Percentiles rank a stretch among this genome's conserved stretches.
phyloP scores from a whole-genome alignment of 2,888 invertebrate genomes.

The Himalopsyche japonica region DNA sequence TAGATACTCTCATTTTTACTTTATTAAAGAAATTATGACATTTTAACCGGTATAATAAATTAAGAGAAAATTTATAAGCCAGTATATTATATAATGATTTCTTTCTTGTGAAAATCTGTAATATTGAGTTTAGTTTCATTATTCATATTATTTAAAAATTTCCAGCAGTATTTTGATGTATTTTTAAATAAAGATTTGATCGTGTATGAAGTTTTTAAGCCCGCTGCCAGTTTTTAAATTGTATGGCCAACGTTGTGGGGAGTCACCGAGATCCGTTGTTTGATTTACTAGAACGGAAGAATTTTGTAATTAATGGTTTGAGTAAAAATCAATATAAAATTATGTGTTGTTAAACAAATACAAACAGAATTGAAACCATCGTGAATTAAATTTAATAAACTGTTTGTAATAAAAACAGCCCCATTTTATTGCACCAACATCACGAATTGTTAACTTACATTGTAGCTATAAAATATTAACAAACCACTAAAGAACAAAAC shows the following conservation, averaged over 20 bases:
- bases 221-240: background rate
- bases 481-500: no score
- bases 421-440: background rate
- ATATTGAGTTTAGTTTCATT: no score
- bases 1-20: no score
- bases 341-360: background rate
- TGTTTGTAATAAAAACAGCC: background rate
- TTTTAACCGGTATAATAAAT: no score
- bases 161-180: no score
- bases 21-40: no score
- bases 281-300: conserved; percentile 25
- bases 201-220: no score
- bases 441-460: background rate
- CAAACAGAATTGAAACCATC: background rate
- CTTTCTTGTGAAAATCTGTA: no score
- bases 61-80: no score
- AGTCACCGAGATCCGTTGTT: conserved; percentile 13
- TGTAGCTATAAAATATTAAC: background rate
- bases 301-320: conserved; percentile 23
- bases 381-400: background rate
- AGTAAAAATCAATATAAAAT: conserved; percentile 25
- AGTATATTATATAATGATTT: no score
- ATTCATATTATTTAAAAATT: no score
- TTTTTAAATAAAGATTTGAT: no score
- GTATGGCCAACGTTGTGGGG: background rate